Base-by-base conservation (phyloP, 2,888 invertebrate genomes). In the Sinohyriopsis cumingii region DNA sequence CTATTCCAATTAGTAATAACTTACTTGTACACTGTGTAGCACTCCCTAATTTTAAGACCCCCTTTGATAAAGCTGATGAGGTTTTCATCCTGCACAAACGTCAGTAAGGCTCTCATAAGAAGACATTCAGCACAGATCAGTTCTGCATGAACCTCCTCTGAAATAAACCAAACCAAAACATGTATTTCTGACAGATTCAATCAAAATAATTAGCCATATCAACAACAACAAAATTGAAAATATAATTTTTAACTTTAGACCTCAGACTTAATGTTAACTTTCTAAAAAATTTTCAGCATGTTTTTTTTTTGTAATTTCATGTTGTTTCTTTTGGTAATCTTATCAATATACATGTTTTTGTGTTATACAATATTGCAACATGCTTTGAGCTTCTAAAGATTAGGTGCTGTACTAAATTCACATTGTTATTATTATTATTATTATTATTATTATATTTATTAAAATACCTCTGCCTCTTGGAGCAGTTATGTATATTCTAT, bases 31-130 rank as follows among this genome's bases (percentile, higher is more conserved):
- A 95, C 94, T 90, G 94, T 94, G 91, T 94, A 96, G 90, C 97
- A 97, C 73, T 94, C 94, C 80, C 96, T 93, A 82, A 99, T 95
- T 91, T 97, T 96, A 78, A 98, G 92, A 59, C 97, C 96, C n/a
- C 97, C 98, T 89, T 95, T 95, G 75, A 99, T 94, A 84, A 99
- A 95, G 86, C 96, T 96, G 66, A 95, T 93, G 73, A 98, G 92
- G 79, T 95, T 97, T 90, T 99, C 98, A 87, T 98, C 98, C 87
- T 97, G 97, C 86, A 98, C 94, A 87, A 98, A 96, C 22, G 96
- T 95, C 76, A 99, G 92, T 88, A 97, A 93, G 0, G 98, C 95
- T 86, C 95, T 94, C 72, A 98, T 92, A 64, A 99, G 91, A 63
- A 97, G 92, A 55, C 95, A 94, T 90, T 99, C 98, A 0, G 98